Conservation (phyloP, 2,888 invertebrate species). For the Anarsia innoxiella region DNA sequence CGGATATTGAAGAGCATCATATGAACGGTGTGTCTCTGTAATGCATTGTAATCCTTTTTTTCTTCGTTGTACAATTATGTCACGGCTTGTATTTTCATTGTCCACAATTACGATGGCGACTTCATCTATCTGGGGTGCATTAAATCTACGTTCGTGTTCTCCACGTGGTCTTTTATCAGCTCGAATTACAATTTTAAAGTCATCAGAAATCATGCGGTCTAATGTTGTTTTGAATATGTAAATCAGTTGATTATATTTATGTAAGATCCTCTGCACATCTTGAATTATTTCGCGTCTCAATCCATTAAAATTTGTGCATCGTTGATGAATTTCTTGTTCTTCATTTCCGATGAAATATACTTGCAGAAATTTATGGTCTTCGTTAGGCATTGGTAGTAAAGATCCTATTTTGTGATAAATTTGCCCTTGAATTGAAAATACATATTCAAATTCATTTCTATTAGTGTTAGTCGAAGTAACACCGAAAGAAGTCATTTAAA, state of each 20-base stretch:
- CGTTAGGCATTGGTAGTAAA: constrained; percentile 22
- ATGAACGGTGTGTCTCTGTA: constrained; percentile 16
- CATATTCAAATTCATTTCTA: no score
- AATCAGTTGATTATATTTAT: constrained; percentile 25
- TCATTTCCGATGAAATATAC: constrained; percentile 31
- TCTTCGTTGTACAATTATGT: constrained; percentile 13
- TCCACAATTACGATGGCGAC: constrained; percentile 11
- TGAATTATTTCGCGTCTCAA: constrained; percentile 22
- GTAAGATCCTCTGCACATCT: constrained; percentile 26
- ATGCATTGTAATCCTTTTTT: neutral
- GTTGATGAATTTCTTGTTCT: constrained; percentile 19
- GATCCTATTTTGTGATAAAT: constrained; percentile 28
- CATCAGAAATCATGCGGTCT: constrained; percentile 24
- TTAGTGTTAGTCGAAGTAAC: neutral
- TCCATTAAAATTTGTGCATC: constrained; percentile 23
- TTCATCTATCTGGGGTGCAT: constrained; percentile 24
- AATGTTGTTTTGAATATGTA: constrained; percentile 28
- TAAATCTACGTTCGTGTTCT: constrained; percentile 28
- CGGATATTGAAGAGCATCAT: constrained; percentile 6
- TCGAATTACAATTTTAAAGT: constrained; percentile 27
- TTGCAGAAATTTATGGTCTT: constrained; percentile 27
- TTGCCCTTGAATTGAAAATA: constrained; percentile 30
- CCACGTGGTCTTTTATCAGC: constrained; percentile 26
- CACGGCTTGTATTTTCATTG: constrained; percentile 7
- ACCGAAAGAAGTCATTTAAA: neutral